Evolutionary conservation across 2,113 vertebrate genomes (phyloP).

Genomic region (Diphyllodes magnificus): DNA sequence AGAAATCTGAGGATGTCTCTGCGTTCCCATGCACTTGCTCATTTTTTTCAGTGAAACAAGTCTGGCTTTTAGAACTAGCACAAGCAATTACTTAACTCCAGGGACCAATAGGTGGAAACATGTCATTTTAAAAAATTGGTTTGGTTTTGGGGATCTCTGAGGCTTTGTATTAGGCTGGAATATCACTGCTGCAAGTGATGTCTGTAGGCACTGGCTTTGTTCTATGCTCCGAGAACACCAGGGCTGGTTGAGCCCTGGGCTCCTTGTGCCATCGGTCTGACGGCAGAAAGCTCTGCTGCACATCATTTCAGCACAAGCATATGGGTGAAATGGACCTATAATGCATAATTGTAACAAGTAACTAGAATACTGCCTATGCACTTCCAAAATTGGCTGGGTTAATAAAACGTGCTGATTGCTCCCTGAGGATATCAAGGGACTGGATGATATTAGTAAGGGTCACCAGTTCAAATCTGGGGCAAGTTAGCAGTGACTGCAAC

Average conservation of each 20-base stretch:
- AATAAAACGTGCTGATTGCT: constrained; percentile 51
- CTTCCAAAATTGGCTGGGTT: constrained; percentile 52
- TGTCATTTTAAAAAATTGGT: constrained; percentile 18
- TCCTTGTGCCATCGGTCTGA: neutral
- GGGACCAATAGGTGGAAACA: constrained; percentile 39
- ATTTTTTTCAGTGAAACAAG: neutral
- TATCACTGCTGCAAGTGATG: neutral
- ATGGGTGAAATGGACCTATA: neutral
- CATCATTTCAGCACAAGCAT: neutral
- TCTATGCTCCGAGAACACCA: neutral
- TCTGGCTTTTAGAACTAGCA: constrained; percentile 17
- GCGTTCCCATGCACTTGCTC: neutral
- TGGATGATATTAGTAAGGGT: constrained; percentile 45
- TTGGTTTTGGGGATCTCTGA: neutral
- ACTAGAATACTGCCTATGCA: constrained; percentile 11
- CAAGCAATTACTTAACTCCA: constrained; percentile 6
- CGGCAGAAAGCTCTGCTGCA: neutral
- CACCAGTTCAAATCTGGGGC: constrained; percentile 39
- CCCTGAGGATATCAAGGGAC: constrained; percentile 39
- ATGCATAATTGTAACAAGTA: neutral
- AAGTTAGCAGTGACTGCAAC: neutral
- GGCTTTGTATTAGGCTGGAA: neutral
- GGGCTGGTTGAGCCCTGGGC: neutral
- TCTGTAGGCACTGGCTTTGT: neutral
- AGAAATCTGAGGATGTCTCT: neutral